A percentile compares a stretch with the other conserved stretches of the same genome.
Evolutionary conservation across 2,113 vertebrate genomes (phyloP).

Genomic region (Anhinga rufa): DNA sequence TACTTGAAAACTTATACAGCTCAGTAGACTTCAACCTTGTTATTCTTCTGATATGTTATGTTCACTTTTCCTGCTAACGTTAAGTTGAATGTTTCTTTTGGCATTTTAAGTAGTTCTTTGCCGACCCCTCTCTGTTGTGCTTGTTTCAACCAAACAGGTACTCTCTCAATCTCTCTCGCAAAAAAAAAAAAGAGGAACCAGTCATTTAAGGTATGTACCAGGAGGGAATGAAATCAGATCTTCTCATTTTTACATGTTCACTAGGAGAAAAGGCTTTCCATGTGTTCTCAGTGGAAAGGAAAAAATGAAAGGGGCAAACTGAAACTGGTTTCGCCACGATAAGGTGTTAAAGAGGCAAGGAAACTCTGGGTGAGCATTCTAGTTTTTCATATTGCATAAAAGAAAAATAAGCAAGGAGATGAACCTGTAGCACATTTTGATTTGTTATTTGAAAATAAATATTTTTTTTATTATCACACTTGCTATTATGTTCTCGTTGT

Average conservation of each 20-base stretch:
- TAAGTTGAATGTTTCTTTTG: not conserved
- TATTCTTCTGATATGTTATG: not conserved
- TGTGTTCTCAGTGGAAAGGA: not conserved
- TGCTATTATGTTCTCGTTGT: not conserved
- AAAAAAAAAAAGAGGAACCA: not conserved
- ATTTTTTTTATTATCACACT: not conserved
- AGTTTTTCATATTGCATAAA: not conserved
- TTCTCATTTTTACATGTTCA: not conserved
- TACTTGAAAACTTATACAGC: not conserved
- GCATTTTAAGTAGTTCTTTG: not conserved
- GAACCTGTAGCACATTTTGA: not conserved
- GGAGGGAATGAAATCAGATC: not conserved
- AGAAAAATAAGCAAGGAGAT: not conserved
- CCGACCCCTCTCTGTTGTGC: not conserved
- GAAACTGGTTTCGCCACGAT: not conserved
- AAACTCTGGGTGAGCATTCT: not conserved
- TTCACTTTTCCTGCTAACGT: not conserved
- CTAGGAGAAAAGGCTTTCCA: not conserved
- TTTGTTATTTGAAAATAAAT: not conserved
- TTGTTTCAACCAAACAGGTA: not conserved
- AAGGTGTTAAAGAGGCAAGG: not conserved
- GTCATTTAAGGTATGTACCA: not conserved
- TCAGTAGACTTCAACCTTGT: not conserved
- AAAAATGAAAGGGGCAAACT: not conserved
- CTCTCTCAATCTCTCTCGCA: no score